Base-by-base conservation (phyloP, 2,113 vertebrate genomes). In the Bufo gargarizans region DNA sequence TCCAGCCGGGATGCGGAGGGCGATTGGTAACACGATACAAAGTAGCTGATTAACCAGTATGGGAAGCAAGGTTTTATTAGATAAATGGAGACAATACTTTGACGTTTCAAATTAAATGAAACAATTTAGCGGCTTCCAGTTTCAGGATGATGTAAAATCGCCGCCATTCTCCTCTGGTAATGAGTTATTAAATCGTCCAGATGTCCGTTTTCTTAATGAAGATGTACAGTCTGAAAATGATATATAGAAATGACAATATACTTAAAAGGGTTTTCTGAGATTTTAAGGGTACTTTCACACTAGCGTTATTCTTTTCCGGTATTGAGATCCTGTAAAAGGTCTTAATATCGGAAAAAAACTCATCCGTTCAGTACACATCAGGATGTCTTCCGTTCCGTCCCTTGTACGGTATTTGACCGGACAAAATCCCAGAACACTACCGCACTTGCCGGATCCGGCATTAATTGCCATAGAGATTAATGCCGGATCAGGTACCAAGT, bases 51-150 rank as follows among this genome's bases (percentile, higher is more conserved):
- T 86, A 83, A 11, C 22, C 69, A 89, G 71, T 80, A 4, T 74
- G 90, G 80, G 84, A 78, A 90, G 5, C 0, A 0, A 59, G 86
- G 85, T 61, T 90, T 53, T 89, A 86, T 86, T 89, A 58, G 87
- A 89, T 92, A 90, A 90, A 91, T 91, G 82, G 86, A 47, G 87
- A 72, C 0, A 8, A n/a, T 90, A 77, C 9, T 22, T 92, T 90
- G 72, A 71, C 74, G 85, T 89, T 91, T 91, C 0, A 16, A 91
- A 83, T 89, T 92, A 86, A 86, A 63, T 61, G 78, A 88, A 77
- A 86, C 5, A 16, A 82, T 89, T 63, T 82, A 84, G 88, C 76
- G 71, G 2, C 6, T 19, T 90, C 47, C 0, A 76, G 1, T 89
- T 89, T 90, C 77, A 82, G 85, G 58, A 89, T 19, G 47, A 89